Base-by-base conservation (phyloP, 2,888 invertebrate genomes). In the Callyntrura sp. region DNA sequence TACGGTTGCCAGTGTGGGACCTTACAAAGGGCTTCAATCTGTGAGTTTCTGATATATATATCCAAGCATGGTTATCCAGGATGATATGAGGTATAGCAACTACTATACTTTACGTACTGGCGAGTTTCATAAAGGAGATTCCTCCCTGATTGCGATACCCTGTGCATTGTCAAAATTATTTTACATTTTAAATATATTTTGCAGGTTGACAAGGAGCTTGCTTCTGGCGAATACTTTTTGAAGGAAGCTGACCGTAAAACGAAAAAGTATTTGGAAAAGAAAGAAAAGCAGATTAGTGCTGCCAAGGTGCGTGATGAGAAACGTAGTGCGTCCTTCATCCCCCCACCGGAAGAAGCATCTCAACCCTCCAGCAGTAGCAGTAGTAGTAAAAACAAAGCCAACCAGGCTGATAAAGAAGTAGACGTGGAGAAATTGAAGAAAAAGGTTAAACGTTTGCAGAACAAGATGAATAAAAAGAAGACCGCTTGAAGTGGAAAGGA, bases 181-280 rank as follows among this genome's bases (percentile, higher is more conserved):
- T 43, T 28, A 20, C 9, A 28, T 2, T 43, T 70, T 57, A 55
- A 45, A 20, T 48, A 3, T 14, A 23, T n/a, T 12, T 45, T 14
- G 8, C 48, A 93, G 93, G 90, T 93, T 94, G 99, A 99, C 94
- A 97, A 97, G 94, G 96, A 98, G 94, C 95, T 99, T 94, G 98
- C 98, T n/a, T 96, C 97, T 65, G 99, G 99, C 86, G 99, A 99
- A 95, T 99, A 98, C 95, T 99, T 99, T 96, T 96, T 99, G 81
- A 98, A 97, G 93, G 97, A 98, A 94, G 97, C 97, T 92, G 97
- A 98, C 93, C 97, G 96, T 94, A 96, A 95, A 92, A 96, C 96
- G 0, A 97, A 96, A 94, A 96, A 95, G 91, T 96, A 96, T 88
- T 97, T 97, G 94, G 97, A 97, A 94, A 96, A 96, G 92, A 96